phyloP scores from a whole-genome alignment of 2,797 vertebrate species.

The Mormyrus hasselquistii region DNA sequence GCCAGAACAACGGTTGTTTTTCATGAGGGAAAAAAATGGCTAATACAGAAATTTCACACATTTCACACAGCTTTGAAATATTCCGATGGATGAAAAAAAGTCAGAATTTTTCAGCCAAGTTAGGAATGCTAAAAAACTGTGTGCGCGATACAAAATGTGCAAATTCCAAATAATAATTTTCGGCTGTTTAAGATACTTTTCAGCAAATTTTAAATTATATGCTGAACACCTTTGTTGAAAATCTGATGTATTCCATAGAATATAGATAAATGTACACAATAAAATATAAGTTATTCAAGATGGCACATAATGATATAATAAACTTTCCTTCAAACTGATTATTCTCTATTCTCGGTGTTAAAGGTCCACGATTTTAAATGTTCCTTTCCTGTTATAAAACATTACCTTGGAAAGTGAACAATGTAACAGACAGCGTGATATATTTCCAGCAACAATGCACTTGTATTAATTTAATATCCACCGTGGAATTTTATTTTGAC shows the following conservation, averaged over 20 bases:
- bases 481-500: background rate
- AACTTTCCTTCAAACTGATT: background rate
- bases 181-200: background rate
- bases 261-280: background rate
- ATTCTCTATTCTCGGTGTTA: background rate
- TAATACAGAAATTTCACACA: constrained; percentile 31
- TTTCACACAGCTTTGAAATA: constrained; percentile 14
- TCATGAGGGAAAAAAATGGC: constrained; percentile 15
- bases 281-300: background rate
- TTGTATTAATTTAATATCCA: background rate
- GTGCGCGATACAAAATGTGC: constrained; percentile 21
- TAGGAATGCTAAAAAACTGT: constrained; percentile 2
- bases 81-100: background rate
- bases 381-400: background rate
- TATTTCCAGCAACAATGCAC: background rate
- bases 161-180: constrained; percentile 23
- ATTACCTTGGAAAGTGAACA: background rate
- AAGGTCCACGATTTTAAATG: background rate
- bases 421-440: background rate
- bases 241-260: background rate
- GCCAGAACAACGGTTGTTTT: background rate
- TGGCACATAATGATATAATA: background rate
- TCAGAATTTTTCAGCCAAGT: background rate
- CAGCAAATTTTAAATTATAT: background rate
- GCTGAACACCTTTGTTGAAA: background rate